These are phyloP conservation scores for Megaleporinus macrocephalus DNA, from an alignment of 2,113 vertebrate species.

Conservation along the genomic window DNA sequence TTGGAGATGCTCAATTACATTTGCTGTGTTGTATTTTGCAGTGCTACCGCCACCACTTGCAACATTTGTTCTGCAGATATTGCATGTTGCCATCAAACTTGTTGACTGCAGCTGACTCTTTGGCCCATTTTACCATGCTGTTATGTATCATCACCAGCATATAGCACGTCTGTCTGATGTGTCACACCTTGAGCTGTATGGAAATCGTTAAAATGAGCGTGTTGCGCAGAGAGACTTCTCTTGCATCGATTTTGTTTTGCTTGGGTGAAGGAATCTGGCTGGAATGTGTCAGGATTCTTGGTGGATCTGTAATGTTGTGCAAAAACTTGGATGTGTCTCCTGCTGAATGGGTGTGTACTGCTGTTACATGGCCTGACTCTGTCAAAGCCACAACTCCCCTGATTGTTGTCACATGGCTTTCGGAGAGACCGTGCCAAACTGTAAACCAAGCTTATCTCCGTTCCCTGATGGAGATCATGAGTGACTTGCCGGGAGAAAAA, in stretches of 20 bases:
- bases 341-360: constrained; percentile 35
- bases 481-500: background rate
- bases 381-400: constrained; percentile 33
- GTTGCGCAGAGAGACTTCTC: background rate
- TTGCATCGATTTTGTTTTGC: constrained; percentile 3
- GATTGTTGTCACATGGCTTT: constrained; percentile 28
- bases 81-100: no score
- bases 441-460: constrained; percentile 38
- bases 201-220: constrained; percentile 19
- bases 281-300: constrained; percentile 15
- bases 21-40: no score
- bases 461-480: constrained; percentile 17
- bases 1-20: no score
- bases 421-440: background rate
- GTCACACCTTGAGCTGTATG: background rate
- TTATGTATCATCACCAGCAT: no score
- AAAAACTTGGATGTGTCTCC: constrained; percentile 24
- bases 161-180: no score
- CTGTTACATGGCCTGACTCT: background rate
- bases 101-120: no score
- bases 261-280: constrained; percentile 24
- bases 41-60: no score
- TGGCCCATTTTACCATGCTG: no score
- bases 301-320: constrained; percentile 24
- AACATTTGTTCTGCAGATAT: no score